Evolutionary conservation across 2,888 invertebrate genomes (phyloP), one percentile per base, ranked within the genome.

Genomic region (Sinodicranocentrus sp.): DNA sequence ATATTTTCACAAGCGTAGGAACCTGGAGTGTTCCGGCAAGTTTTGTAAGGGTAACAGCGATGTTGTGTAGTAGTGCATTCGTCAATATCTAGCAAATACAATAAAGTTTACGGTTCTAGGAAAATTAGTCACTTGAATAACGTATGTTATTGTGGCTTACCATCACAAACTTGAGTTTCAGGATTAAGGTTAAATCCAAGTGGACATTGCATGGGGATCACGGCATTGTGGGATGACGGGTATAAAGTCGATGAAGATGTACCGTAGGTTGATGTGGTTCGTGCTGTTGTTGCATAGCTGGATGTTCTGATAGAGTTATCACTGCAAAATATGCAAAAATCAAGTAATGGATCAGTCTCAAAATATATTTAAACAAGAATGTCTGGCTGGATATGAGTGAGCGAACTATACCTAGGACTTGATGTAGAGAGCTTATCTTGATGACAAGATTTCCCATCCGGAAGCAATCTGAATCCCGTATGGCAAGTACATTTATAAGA

Each of bases 401-500:
- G n/a, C n/a, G n/a, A n/a, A n/a, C n/a, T n/a, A n/a, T 33, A 33
- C 33, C 33, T 33, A 6, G 33, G 10, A 33, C 57, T n/a, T n/a
- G n/a, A n/a, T n/a, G n/a, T n/a, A 19, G 67, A 26, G n/a, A 33
- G 28, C 28, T 59, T 73, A 67, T 82, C 73, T 15, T 72, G 80
- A 23, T 82, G 80, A 89, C 95, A 95, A 10, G 95, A 94, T 88
- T 93, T 93, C 0, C 93, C 93, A 90, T 96, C 96, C 25, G 93
- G 91, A 93, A 93, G 93, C 1, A 95, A 91, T 89, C 92, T 92
- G 88, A 92, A 95, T 0, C 95, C 95, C 77, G 93, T 92, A 70
- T 93, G 92, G 89, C 95, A 95, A 86, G 93, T 92, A 89, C 95
- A 95, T 85, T 91, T 92, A 89, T 93, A 95, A 0, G 95, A 95